Evolutionary conservation across 1,140 invertebrate genomes (phyloP).

Genomic region (Centruroides sculpturatus): DNA sequence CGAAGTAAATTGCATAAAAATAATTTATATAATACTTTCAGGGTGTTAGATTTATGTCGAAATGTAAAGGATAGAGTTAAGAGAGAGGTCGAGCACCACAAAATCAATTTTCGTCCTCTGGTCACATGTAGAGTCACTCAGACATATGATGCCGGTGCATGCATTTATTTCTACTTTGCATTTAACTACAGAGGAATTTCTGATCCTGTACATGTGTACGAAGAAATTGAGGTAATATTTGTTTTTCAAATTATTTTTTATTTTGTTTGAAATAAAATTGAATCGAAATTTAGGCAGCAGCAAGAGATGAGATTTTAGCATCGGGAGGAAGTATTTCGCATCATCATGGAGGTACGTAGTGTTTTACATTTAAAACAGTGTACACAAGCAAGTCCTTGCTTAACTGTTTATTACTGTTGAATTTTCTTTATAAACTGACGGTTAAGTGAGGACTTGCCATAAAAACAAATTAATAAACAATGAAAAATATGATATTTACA

Average conservation of each 20-base stretch:
- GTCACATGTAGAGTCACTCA: conserved; percentile 82
- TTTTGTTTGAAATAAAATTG: too few species aligned
- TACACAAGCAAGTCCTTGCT: too few species aligned
- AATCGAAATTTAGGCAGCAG: conserved; percentile 50
- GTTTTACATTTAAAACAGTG: neutral
- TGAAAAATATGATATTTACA: conserved; percentile 19
- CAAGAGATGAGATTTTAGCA: conserved; percentile 81
- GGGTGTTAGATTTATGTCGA: conserved; percentile 59
- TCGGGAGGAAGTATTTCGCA: conserved; percentile 86
- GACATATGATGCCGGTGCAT: conserved; percentile 92
- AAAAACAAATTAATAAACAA: neutral
- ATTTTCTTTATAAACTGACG: neutral
- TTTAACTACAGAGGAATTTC: conserved; percentile 56
- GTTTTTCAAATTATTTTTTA: too few species aligned
- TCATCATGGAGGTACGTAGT: conserved; percentile 56
- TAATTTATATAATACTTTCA: conserved; percentile 20
- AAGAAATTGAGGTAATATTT: conserved; percentile 42
- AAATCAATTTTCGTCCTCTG: conserved; percentile 42
- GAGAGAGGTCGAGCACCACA: conserved; percentile 43
- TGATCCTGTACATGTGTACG: conserved; percentile 67
- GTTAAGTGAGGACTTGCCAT: neutral
- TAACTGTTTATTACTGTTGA: neutral
- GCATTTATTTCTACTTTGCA: conserved; percentile 96
- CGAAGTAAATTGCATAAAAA: neutral
- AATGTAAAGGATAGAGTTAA: conserved; percentile 75